Evolutionary conservation across 2,797 vertebrate species (phyloP), one percentile per base, ranked within the genome.

Genomic region (Sciaenops ocellatus): DNA sequence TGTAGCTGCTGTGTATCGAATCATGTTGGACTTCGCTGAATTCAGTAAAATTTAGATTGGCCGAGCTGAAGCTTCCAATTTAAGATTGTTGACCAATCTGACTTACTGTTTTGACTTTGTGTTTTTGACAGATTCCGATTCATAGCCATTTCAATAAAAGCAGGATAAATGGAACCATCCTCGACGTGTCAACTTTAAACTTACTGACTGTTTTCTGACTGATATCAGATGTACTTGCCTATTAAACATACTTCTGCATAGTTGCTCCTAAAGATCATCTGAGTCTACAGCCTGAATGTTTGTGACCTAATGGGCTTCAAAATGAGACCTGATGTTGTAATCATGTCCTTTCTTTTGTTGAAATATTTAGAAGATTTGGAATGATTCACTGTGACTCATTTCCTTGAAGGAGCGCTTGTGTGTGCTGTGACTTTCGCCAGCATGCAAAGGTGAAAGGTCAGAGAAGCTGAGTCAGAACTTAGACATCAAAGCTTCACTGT

Each of bases 401-500:
- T 60, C 44, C 69, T 50, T 26, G n/a, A 6, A 12, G 20, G 28
- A 48, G 44, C 12, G 26, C 44, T 44, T 61, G n/a, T 61, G 59
- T 62, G 41, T 9, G 54, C 22, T 10, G 22, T 8, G 60, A 26
- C 41, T 26, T 28, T 47, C 42, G 18, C 26, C 22, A 46, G 22
- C 17, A 4, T 18, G 24, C 10, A 30, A 47, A 48, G 54, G n/a
- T 30, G 41, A 34, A n/a, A 56, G 20, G 30, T 13, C 44, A 38
- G 24, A 38, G 15, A 28, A 59, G 55, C 20, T 59, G 55, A 70
- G 28, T 70, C 55, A 70, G 28, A 59, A 17, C 11, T 17, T n/a
- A 18, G 5, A 52, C 6, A 34, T 8, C 30, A 34, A 8, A 34
- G 30, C 30, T 34, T 1, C 34, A 9, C 9, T 34, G 34, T 34